Percentiles rank a stretch among this genome's conserved stretches.
Conservation (phyloP, 2,888 invertebrate species). For the Meandrusa payeni region DNA sequence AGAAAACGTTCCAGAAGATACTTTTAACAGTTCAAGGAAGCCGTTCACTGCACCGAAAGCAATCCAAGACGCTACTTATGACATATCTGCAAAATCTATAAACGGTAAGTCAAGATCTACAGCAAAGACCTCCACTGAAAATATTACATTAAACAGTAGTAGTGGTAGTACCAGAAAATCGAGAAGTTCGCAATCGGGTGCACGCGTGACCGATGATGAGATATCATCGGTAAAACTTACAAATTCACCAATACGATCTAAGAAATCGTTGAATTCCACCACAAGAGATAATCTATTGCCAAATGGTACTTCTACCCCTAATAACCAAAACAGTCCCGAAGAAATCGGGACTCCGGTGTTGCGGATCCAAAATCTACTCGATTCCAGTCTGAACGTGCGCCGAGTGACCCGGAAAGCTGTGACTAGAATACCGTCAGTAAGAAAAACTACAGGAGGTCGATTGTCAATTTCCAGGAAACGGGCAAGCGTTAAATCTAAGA, state of each 20-base stretch:
- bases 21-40: neutral
- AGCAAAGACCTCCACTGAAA: neutral
- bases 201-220: neutral
- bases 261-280: slow-evolving; percentile 11
- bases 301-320: slow-evolving; percentile 50
- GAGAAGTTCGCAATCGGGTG: neutral
- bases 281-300: slow-evolving; percentile 18
- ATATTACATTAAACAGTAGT: slow-evolving; percentile 1
- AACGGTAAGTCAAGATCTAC: slow-evolving; percentile 3
- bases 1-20: neutral
- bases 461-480: slow-evolving; percentile 32
- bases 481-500: slow-evolving; percentile 39
- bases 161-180: neutral
- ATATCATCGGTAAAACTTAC: neutral
- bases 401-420: slow-evolving; percentile 31
- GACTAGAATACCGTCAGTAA: slow-evolving; percentile 5
- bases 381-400: slow-evolving; percentile 43
- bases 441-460: slow-evolving; percentile 48
- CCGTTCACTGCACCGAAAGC: neutral
- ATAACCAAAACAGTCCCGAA: slow-evolving; percentile 46
- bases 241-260: neutral
- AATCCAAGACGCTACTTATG: neutral
- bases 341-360: slow-evolving; percentile 58
- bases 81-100: slow-evolving; percentile 1
- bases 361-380: slow-evolving; percentile 54